Base-by-base conservation (phyloP, 2,888 invertebrate genomes). In the Dermolepida albohirtum region DNA sequence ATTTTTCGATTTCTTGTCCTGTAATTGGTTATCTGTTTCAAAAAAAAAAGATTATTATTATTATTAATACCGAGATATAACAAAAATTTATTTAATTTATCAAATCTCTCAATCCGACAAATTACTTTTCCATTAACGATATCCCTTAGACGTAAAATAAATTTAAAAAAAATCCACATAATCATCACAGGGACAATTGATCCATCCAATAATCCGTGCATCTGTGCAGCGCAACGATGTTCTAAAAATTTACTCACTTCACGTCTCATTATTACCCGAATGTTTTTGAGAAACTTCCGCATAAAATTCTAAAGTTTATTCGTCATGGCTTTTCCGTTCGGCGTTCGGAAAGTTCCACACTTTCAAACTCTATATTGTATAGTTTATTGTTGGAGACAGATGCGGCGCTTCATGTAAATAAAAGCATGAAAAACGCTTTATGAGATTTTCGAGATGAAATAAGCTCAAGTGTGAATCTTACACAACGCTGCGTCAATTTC, bases 311-410 rank as follows among this genome's bases (percentile, higher is more conserved):
- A 62, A 62, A 47, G 59, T 62, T 39, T 62, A 62, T 62, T 62
- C 59, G 59, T 62, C 59, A 49, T 47, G 11, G 59, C 47, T 62
- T 62, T 47, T 34, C 59, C 27, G 17, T 52, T 43, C 64, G 2
- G 8, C 12, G 41, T 14, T 54, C 43, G 29, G 17, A 54, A 64
- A 64, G 29, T 64, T 64, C 22, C n/a, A 43, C 52, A 50, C 41
- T 52, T 64, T 29, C 64, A 34, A 52, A 34, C 52, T 64, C 52
- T 43, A 54, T 52, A 52, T 52, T 27, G 64, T 52, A 52, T 64
- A 54, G 64, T 64, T 64, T 64, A 64, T 64, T 64, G 64, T 64
- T 54, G 39, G 22, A 52, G 64, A 64, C 64, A 64, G 64, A 64
- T 64, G 64, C 29, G 16, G 29, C 51, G 51, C 51, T 64, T 29